These are phyloP conservation scores for Sesia bembeciformis DNA, from an alignment of 2,888 invertebrate genomes.

Conservation along the genomic window DNA sequence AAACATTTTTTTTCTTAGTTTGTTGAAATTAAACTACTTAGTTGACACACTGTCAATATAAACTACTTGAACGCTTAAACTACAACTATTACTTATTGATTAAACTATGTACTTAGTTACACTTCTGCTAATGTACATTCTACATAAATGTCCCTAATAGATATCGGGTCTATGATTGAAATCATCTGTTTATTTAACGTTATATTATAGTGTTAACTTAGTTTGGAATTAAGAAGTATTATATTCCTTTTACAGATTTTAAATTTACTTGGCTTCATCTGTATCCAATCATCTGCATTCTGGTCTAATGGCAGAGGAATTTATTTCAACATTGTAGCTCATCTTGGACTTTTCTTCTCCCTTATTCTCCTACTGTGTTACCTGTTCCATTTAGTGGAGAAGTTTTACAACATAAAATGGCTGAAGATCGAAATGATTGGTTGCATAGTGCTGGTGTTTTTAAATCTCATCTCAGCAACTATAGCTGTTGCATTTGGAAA, in stretches of 20 bases:
- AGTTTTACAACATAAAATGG: constrained; percentile 88
- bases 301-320: constrained; percentile 78
- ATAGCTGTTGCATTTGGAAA: constrained; percentile 79
- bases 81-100: too few species aligned
- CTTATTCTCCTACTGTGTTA: constrained; percentile 82
- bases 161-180: too few species aligned
- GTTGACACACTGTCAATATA: too few species aligned
- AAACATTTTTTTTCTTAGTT: too few species aligned
- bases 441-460: constrained; percentile 78
- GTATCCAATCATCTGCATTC: constrained; percentile 78
- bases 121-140: too few species aligned
- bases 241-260: constrained; percentile 62
- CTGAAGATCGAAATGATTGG: constrained; percentile 86
- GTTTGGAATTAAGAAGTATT: too few species aligned
- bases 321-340: constrained; percentile 85
- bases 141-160: too few species aligned
- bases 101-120: too few species aligned
- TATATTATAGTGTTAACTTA: too few species aligned
- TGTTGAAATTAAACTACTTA: too few species aligned
- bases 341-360: constrained; percentile 86
- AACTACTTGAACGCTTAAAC: too few species aligned
- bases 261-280: constrained; percentile 85
- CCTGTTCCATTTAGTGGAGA: constrained; percentile 88
- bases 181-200: too few species aligned
- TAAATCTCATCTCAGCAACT: constrained; percentile 84